Evolutionary conservation across 1,140 invertebrate genomes (phyloP).

Genomic region (Bemisia tabaci): DNA sequence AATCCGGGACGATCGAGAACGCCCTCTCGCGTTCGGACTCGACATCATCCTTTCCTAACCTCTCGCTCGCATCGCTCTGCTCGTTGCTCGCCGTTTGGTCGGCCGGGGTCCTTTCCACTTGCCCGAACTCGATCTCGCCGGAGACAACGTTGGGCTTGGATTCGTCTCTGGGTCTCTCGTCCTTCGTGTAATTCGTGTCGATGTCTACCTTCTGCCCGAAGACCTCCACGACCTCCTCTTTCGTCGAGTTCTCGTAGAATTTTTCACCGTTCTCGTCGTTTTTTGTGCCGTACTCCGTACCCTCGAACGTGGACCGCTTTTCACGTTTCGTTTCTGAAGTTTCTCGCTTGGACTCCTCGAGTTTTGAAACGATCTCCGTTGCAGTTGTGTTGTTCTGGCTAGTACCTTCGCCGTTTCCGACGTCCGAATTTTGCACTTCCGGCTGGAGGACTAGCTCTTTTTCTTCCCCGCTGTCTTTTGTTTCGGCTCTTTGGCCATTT

Average conservation of each 20-base stretch:
- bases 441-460: neutral
- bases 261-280: neutral
- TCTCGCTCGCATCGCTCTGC: constrained; percentile 5
- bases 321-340: too few species aligned
- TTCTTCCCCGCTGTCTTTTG: constrained; percentile 3
- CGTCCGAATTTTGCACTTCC: neutral
- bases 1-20: too few species aligned
- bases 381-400: neutral
- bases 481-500: neutral
- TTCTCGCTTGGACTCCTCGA: too few species aligned
- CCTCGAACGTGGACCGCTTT: too few species aligned
- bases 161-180: neutral
- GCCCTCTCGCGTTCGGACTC: too few species aligned
- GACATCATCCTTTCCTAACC: constrained; percentile 1
- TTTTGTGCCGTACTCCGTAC: too few species aligned
- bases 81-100: neutral
- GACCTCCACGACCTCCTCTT: neutral
- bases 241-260: constrained; percentile 2
- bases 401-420: neutral
- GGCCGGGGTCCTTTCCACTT: constrained; percentile 6
- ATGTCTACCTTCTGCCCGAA: neutral
- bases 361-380: neutral
- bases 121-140: neutral
- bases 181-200: too few species aligned
- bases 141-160: neutral